Evolutionary conservation across 2,888 invertebrate genomes (phyloP), one percentile per base, ranked within the genome.

Genomic region (Lissocephala sabroskyi): DNA sequence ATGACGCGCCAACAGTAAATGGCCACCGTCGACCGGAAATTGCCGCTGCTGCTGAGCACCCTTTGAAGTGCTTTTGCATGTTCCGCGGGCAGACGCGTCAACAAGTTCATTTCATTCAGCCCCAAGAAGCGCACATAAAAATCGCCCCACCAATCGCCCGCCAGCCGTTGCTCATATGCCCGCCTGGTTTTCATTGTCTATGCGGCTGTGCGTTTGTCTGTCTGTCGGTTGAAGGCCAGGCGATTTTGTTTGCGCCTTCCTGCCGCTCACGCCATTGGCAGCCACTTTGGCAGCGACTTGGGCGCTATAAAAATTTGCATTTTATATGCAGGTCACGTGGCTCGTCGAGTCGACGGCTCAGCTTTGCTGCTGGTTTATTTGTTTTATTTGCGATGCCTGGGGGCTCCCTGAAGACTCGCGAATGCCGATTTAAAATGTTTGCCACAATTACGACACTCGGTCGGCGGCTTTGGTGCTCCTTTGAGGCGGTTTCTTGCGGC

Each of bases 1-100:
- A 66, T 66, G 66, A 66, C 66, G 66, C 66, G 63, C 60, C 58
- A 58, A 56, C 58, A 58, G 46, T 50, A 62, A 65, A 62, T 68
- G 63, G 60, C 57, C 50, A 60, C 55, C 51, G 13, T 13, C 26
- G 32, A 32, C 42, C 42, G 42, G 42, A 42, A 42, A 42, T 42
- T 42, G 32, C 32, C 32, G 30, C 13, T 30, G 30, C 32, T 42
- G 30, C 13, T 30, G 30, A 4, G 4, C 18, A 19, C 17, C 32
- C 17, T 30, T 17, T 17, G 18, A 19, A 33, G 42, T 42, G 42
- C 32, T 19, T 42, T 42, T 18, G 29, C 37, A 37, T 37, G 19
- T 37, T 37, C 11, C 3, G 7, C 23, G 23, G 7, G 7, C 3
- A 39, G 43, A 9, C 35, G 9, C 16, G 35, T 17, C 35, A 35